Evolutionary conservation across 2,113 vertebrate genomes (phyloP).

Genomic region (Melanerpes aurifrons): DNA sequence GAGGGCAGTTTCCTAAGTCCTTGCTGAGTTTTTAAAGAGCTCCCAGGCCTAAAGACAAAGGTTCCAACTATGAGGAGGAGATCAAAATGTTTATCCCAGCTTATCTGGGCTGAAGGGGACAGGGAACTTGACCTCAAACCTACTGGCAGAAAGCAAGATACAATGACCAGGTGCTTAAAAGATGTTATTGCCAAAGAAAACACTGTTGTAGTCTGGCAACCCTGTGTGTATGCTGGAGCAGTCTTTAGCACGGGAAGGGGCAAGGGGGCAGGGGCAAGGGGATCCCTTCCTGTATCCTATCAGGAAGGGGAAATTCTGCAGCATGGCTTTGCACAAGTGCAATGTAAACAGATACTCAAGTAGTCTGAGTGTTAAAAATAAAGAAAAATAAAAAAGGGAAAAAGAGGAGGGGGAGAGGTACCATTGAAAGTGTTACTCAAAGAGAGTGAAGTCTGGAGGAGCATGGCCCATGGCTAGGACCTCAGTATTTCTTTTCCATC

Average conservation of each 20-base stretch:
- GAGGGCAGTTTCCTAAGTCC: background rate
- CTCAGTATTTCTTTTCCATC: conserved; percentile 52
- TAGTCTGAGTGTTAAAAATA: background rate
- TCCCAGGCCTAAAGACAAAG: background rate
- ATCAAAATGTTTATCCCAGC: background rate
- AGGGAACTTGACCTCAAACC: background rate
- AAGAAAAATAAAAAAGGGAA: too few relatives aligned
- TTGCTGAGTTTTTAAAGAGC: background rate
- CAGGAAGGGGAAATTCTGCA: conserved; percentile 2
- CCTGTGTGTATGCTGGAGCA: too few relatives aligned
- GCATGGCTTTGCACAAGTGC: background rate
- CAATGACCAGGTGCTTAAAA: background rate
- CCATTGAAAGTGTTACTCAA: conserved; percentile 24
- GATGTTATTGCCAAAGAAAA: background rate
- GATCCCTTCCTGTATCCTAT: background rate
- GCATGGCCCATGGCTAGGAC: conserved; percentile 9
- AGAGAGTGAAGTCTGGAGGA: conserved; percentile 46
- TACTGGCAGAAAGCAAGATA: background rate
- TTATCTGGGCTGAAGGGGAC: background rate
- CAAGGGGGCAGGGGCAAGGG: background rate
- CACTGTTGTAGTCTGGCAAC: background rate
- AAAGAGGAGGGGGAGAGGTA: background rate
- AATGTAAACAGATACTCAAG: conserved; percentile 44
- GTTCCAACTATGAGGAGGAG: background rate
- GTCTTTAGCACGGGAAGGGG: background rate